Evolutionary conservation across 2,113 vertebrate species (phyloP).

Genomic region (Pterocles burchelli): DNA sequence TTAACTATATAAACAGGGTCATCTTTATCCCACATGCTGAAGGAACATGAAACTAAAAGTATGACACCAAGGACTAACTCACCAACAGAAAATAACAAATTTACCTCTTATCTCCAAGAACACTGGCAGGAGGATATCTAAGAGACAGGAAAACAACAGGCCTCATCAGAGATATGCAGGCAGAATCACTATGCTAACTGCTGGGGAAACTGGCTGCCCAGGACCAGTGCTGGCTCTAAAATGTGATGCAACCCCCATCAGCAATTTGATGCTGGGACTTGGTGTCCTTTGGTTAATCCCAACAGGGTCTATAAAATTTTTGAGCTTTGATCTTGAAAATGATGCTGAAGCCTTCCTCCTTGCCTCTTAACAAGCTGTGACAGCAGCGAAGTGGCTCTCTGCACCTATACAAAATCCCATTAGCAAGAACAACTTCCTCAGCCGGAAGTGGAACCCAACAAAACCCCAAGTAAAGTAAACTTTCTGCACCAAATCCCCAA

Average conservation of each 20-base stretch:
- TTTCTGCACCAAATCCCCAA: not conserved
- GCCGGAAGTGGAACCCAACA: not conserved
- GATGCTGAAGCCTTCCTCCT: not conserved
- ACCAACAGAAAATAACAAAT: not conserved
- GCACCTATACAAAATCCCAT: not conserved
- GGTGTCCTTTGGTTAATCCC: not conserved
- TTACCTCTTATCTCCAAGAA: not conserved
- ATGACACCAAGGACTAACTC: not conserved
- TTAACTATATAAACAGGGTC: not conserved
- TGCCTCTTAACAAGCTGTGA: not conserved
- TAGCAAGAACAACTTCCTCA: not conserved
- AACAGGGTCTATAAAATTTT: not conserved
- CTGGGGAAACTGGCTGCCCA: not conserved
- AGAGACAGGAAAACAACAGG: not conserved
- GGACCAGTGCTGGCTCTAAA: fast-evolving
- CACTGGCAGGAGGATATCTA: not conserved
- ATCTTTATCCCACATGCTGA: not conserved
- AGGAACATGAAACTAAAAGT: not conserved
- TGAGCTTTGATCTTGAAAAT: not conserved
- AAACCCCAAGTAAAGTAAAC: not conserved
- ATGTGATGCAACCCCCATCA: not conserved
- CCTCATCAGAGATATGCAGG: not conserved
- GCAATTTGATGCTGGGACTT: not conserved
- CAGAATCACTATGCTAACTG: not conserved
- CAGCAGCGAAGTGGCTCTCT: not conserved